These are phyloP conservation scores for Vombatus ursinus DNA, from an alignment of 2,113 vertebrate genomes.

Conservation along the genomic window DNA sequence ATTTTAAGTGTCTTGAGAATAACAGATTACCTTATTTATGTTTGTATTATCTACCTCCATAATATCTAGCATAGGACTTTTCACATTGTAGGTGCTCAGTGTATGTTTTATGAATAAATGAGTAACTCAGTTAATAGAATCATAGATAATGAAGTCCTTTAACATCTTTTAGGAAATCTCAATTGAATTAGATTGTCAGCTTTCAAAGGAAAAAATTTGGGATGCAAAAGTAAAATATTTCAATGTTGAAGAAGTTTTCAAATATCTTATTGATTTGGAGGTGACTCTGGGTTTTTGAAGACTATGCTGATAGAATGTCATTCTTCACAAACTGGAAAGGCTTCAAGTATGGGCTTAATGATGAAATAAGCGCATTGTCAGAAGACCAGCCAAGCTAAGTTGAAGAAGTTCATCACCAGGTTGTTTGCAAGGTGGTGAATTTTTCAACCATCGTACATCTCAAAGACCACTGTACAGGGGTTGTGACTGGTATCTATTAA, in stretches of 20 bases:
- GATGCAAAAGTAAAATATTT: not conserved
- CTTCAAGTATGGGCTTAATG: not conserved
- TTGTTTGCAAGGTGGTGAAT: not conserved
- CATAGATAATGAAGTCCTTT: constrained; percentile 7
- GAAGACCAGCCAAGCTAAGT: not conserved
- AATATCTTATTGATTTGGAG: not conserved
- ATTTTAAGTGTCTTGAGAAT: not conserved
- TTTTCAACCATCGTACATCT: not conserved
- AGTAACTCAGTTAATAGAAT: constrained; percentile 38
- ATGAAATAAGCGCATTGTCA: not conserved
- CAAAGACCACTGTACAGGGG: not conserved
- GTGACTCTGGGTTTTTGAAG: not conserved
- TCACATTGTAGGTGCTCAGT: not conserved
- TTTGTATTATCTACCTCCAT: not conserved
- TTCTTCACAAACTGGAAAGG: not conserved
- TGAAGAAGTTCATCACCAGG: not conserved
- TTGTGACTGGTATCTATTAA: not conserved
- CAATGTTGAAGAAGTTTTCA: not conserved
- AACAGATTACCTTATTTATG: not conserved
- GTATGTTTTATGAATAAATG: constrained; percentile 31
- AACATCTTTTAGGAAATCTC: not conserved
- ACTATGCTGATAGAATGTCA: not conserved
- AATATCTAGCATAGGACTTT: not conserved
- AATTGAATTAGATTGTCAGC: not conserved
- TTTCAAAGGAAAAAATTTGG: not conserved